Percentiles rank a stretch among this genome's conserved stretches.
Evolutionary conservation across 2,797 vertebrate species (phyloP).

Genomic region (Cheirogaleus major): DNA sequence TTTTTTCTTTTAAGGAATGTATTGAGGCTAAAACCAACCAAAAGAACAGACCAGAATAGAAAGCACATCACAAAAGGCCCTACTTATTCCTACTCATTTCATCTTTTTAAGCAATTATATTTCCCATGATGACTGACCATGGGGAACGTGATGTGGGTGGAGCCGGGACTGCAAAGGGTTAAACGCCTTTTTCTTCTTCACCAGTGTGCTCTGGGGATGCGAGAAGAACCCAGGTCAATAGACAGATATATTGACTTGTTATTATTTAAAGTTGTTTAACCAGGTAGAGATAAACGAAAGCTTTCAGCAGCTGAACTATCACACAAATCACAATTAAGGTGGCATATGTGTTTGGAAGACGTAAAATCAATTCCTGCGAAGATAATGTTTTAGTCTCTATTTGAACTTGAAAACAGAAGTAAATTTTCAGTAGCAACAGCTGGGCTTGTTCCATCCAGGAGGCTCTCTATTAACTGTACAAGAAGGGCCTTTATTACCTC

Average conservation of each 20-base stretch:
- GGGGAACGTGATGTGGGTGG: background rate
- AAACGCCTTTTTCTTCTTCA: conserved; percentile 27
- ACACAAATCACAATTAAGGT: conserved; percentile 85
- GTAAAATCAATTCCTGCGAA: conserved; percentile 82
- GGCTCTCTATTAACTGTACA: conserved; percentile 74
- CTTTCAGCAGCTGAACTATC: conserved; percentile 82
- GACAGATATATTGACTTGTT: conserved; percentile 84
- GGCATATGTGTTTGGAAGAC: conserved; percentile 82
- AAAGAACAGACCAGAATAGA: background rate
- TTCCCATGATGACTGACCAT: background rate
- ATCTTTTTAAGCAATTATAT: background rate
- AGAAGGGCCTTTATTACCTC: conserved; percentile 73
- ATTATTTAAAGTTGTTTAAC: conserved; percentile 87
- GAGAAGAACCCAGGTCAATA: conserved; percentile 70
- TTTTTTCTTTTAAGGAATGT: conserved; percentile 22
- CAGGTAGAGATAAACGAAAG: conserved; percentile 85
- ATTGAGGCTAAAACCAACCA: background rate
- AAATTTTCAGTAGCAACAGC: conserved; percentile 76
- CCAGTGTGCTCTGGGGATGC: conserved; percentile 8
- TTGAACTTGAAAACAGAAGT: conserved; percentile 84
- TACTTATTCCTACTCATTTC: background rate
- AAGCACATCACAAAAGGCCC: background rate
- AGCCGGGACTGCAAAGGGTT: conserved; percentile 17
- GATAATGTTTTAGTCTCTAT: conserved; percentile 82
- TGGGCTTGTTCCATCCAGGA: conserved; percentile 70